Base-by-base conservation (phyloP, 2,113 vertebrate species). In the Erpornis zantholeuca region DNA sequence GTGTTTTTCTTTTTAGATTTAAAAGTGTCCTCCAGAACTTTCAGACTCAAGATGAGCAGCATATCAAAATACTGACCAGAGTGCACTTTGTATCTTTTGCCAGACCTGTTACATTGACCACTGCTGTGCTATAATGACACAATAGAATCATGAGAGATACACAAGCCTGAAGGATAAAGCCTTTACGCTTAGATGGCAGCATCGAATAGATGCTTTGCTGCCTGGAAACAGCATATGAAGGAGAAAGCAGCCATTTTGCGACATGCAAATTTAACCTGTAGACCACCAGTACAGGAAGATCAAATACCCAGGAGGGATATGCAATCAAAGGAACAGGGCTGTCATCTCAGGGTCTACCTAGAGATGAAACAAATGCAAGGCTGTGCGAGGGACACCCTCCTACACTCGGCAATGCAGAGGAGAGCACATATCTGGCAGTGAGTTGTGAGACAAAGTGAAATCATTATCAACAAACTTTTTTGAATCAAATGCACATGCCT, bases 391-490 rank as follows among this genome's bases (percentile, higher is more conserved):
- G 28, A 53, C 7, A 60, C 15, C 6, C 19, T 86, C 76, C 18
- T 23, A 8, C 20, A 20, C 0, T 1, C 3, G 12, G 23, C 31
- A 86, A 60, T 16, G 17, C 24, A 68, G 29, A 80, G 36, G 11
- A 79, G 16, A 47, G 23, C 5, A 0, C 47, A 63, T 36, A 79
- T 79, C 56, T 23, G 11, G 23, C 28, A 77, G 24, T 3, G 8
- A 75, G n/a, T 6, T 20, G 4, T 10, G 31, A 88, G 22, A 81
- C 29, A 42, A 82, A 79, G n/a, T 0, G 0, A 65, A 16, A 72
- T 22, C 18, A 33, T 10, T 27, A 77, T 9, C 42, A 73, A 24
- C n/a, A 53, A 50, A 23, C 2, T 47, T 77, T 78, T 45, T 3
- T 40, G 7, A 72, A 53, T 31, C 35, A 65, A 73, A 80, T 12